Evolutionary conservation across 2,797 vertebrate species (phyloP).

Genomic region (Dipus sagitta): DNA sequence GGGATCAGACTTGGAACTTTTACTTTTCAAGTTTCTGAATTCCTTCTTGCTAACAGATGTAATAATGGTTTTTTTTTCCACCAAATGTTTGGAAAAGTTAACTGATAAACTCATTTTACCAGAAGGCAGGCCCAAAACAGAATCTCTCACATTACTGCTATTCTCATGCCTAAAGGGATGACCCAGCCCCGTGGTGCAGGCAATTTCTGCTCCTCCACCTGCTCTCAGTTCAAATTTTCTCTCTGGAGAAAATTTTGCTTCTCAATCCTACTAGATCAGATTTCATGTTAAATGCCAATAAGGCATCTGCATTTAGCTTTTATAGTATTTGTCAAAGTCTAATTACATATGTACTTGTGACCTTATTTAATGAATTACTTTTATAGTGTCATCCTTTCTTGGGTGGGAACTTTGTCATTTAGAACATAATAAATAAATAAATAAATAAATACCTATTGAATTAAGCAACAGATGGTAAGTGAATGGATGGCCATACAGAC

Average conservation of each 20-base stretch:
- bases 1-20: neutral
- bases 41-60: neutral
- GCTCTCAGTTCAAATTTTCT: neutral
- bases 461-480: neutral
- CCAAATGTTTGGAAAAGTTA: slow-evolving; percentile 1
- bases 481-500: neutral
- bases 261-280: neutral
- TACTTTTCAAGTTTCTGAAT: slow-evolving; percentile 32
- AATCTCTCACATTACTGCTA: neutral
- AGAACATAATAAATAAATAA: too few species aligned
- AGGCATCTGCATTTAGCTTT: neutral
- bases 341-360: neutral
- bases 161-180: neutral
- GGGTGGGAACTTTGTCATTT: neutral
- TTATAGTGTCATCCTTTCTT: neutral
- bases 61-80: slow-evolving; percentile 31
- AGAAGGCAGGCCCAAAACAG: neutral
- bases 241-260: neutral
- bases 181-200: neutral
- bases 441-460: too few species aligned
- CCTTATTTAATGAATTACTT: slow-evolving; percentile 1
- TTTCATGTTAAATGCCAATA: neutral
- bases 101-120: neutral
- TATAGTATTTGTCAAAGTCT: neutral
- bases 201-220: neutral